phyloP scores from a whole-genome alignment of 2,888 invertebrate genomes.

The Stictocephala bisonia region DNA sequence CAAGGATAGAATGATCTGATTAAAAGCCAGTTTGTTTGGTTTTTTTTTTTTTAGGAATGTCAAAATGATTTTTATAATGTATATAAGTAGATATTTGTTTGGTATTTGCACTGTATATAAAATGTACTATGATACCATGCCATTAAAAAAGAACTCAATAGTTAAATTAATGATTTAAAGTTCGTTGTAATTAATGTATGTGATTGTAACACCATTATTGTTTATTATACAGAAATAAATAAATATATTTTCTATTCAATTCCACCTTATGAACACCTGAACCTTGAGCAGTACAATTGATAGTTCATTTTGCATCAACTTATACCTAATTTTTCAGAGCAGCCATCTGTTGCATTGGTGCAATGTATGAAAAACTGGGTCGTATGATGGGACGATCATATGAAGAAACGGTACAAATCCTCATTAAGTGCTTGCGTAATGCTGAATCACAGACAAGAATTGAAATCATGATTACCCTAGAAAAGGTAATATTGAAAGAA shows the following conservation, averaged over 20 bases:
- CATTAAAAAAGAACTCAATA: too few relatives aligned
- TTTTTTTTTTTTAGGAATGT: too few relatives aligned
- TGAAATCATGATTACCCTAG: slow-evolving; percentile 96
- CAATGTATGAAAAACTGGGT: slow-evolving; percentile 98
- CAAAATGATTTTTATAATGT: too few relatives aligned
- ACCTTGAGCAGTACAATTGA: background rate
- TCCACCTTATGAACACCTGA: background rate
- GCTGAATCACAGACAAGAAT: slow-evolving; percentile 96
- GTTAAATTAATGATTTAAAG: too few relatives aligned
- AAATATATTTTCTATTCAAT: background rate
- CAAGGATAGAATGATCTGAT: too few relatives aligned
- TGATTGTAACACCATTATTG: too few relatives aligned
- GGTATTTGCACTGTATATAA: too few relatives aligned
- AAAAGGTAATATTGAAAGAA: slow-evolving; percentile 86
- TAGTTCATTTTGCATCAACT: background rate
- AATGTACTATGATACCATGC: too few relatives aligned
- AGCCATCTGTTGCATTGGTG: slow-evolving; percentile 94
- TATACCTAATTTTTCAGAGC: slow-evolving; percentile 73
- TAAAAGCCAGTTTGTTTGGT: too few relatives aligned
- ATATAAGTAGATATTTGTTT: too few relatives aligned
- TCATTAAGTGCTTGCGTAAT: slow-evolving; percentile 90
- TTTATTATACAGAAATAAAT: too few relatives aligned
- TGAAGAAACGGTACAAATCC: slow-evolving; percentile 95
- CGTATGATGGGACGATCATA: slow-evolving; percentile 99
- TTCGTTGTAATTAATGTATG: too few relatives aligned